Base-by-base conservation (phyloP, 2,113 vertebrate species). In the Thunnus maccoyii region DNA sequence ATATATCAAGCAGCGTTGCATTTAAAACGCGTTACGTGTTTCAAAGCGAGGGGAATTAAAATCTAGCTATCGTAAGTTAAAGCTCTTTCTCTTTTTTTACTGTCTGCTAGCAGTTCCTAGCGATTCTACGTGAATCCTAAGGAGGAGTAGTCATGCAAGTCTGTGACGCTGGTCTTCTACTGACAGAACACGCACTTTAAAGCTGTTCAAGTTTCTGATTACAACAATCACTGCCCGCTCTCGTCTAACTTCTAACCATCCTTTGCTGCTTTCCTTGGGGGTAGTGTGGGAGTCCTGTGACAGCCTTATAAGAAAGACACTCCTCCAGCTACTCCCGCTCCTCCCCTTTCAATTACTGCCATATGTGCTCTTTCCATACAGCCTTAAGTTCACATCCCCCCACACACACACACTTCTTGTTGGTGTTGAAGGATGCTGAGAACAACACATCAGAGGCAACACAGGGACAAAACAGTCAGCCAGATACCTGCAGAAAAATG, bases 1-100 rank as follows among this genome's bases (percentile, higher is more conserved):
- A 95, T 97, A 97, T 75, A 98, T 97, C 96, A 98, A 95, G 73
- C 92, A 93, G 93, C 95, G 97, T 94, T 99, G 97, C 97, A 98
- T 99, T 94, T 93, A 93, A 93, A 84, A 69, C 60, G 48, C 5
- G 11, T 69, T 66, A 10, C 3, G 16, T 62, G 32, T 7, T 32
- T 87, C 76, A 56, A 47, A 52, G 57, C 73, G 8, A 12, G 13
- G 36, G 32, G 58, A 77, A 52, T 16, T 8, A 32, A 73, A 44
- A 5, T 17, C 0, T 0, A 7, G 11, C 51, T 61, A 1, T 14
- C 20, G 7, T 41, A 41, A 41, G 5, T 41, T 41, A 41, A 41
- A 41, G 30, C 18, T 2, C 11, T 12, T 12, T n/a, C 17, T 62
- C 12, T n/a, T n/a, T 3, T 2, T 30, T 30, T 4, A 8, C 7